Evolutionary conservation across 1,140 invertebrate genomes (phyloP), one percentile per base, ranked within the genome.

Genomic region (Stegodyphus mimosarum): DNA sequence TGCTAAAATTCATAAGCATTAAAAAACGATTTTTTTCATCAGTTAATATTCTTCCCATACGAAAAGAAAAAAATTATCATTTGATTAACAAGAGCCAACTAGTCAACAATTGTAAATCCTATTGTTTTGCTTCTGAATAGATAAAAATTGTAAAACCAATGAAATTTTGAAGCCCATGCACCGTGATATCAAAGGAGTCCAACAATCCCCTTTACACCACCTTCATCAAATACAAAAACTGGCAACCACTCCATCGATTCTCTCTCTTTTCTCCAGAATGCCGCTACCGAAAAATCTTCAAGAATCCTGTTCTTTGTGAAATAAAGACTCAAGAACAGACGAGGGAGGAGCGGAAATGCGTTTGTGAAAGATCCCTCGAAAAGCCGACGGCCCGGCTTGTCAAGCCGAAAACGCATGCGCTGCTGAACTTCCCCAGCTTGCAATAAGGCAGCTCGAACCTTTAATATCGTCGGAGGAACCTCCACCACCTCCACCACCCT

Each of bases 401-500:
- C 83, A 84, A 67, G 60, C 73, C 50, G 83, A 84, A 74, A 76
- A 63, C 83, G 83, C 83, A 84, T 84, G 83, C 83, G 83, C 83
- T 15, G 67, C 15, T 84, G 83, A 51, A 67, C 73, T 67, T 55
- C 73, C 17, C 52, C 83, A 84, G 83, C 83, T 84, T 75, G 83
- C 83, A 84, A 84, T 84, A 84, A 84, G 73, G 66, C 73, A 13
- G 71, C 55, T 11, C 55, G 55, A 83, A 83, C 80, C 83, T 84
- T 84, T 84, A 75, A 84, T 84, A 84, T 84, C 74, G 83, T 70
- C 17, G 71, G 60, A 13, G 17, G 53, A 50, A 49, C 9, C 55
- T 11, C 55, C 55, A 60, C 33, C 33, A 33, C 33, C 33, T 33
- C 33, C 15, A n/a, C 60, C 69, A 52, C 18, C 66, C 60, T 81